Base-by-base conservation (phyloP, 2,888 invertebrate species). In the Quadroppia sp. region DNA sequence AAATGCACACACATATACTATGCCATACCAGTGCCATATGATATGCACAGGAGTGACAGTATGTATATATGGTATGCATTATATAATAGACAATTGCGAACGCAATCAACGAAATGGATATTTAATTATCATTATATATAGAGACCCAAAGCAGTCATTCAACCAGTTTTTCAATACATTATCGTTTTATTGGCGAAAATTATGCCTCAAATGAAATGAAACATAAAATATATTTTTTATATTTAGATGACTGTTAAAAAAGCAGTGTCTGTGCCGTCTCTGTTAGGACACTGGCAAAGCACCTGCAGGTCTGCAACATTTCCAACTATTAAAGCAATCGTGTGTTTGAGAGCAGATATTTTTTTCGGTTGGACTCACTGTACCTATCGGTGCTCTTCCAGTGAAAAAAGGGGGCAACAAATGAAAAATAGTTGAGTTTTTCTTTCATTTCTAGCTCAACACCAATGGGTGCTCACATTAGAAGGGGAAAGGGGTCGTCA, bases 91-190 rank as follows among this genome's bases (percentile, higher is more conserved):
- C n/a, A n/a, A n/a, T 36, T 36, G 6, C 4, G 9, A 36, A 36
- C 48, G 7, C 15, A 48, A n/a, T 48, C 15, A 15, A n/a, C 48
- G 17, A 48, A 48, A 48, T 48, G 48, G 48, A 48, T 48, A 48
- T 48, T 48, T 48, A 48, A 48, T 48, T 48, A 48, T 48, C 48
- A 48, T n/a, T 48, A 48, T 2, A n/a, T n/a, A n/a, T 48, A 48
- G 15, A 48, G 15, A 11, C 15, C 7, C 42, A 42, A n/a, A n/a
- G n/a, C n/a, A n/a, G n/a, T n/a, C n/a, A n/a, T 36, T 4, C 36
- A 36, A 36, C 48, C 48, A 15, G 48, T 48, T 48, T n/a, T 48
- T 4, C 36, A 36, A 4, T 36, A 9, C 4, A 9, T 36, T 36
- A 7, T 36, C 36, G 9, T 36, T n/a, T 36, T 36, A 36, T 36